Conservation (phyloP, 2,888 invertebrate species). For the Rhimphoctona megacephalus region DNA sequence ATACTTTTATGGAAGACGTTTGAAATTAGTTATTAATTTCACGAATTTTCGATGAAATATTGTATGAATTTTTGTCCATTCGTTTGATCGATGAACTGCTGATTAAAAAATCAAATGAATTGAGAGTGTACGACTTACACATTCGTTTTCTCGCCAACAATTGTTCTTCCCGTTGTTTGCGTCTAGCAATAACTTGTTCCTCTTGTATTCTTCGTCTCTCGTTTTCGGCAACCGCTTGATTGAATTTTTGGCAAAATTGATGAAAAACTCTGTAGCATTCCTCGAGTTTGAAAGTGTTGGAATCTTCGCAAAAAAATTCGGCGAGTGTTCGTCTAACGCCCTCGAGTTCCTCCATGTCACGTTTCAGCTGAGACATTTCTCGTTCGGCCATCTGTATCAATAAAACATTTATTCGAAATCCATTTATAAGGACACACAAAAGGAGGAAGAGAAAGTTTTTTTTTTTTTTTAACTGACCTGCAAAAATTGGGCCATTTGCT, state of each 20-base stretch:
- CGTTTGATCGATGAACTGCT: no score
- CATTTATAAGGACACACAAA: background rate
- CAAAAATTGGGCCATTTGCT: slow-evolving; percentile 95
- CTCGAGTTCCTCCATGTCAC: slow-evolving; percentile 94
- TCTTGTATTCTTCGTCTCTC: slow-evolving; percentile 93
- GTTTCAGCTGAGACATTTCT: slow-evolving; percentile 91
- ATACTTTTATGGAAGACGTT: no score
- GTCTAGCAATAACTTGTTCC: slow-evolving; percentile 93
- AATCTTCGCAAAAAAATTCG: slow-evolving; percentile 98
- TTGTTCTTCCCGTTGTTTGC: slow-evolving; percentile 91
- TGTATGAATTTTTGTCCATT: no score
- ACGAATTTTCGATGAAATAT: no score
- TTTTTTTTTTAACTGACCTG: slow-evolving; percentile 86
- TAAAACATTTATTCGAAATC: background rate
- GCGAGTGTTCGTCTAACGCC: slow-evolving; percentile 92
- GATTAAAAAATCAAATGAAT: slow-evolving; percentile 9
- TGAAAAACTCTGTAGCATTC: slow-evolving; percentile 97
- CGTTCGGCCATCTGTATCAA: slow-evolving; percentile 89
- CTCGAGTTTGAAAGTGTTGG: slow-evolving; percentile 94
- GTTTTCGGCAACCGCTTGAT: slow-evolving; percentile 94
- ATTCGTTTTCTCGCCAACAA: slow-evolving; percentile 88
- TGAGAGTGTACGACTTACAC: slow-evolving; percentile 83
- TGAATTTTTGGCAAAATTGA: slow-evolving; percentile 94
- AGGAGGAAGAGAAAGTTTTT: background rate
- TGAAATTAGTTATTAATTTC: no score